These are phyloP conservation scores for Chrysodeixis includens DNA, from an alignment of 2,888 invertebrate genomes.

Conservation along the genomic window DNA sequence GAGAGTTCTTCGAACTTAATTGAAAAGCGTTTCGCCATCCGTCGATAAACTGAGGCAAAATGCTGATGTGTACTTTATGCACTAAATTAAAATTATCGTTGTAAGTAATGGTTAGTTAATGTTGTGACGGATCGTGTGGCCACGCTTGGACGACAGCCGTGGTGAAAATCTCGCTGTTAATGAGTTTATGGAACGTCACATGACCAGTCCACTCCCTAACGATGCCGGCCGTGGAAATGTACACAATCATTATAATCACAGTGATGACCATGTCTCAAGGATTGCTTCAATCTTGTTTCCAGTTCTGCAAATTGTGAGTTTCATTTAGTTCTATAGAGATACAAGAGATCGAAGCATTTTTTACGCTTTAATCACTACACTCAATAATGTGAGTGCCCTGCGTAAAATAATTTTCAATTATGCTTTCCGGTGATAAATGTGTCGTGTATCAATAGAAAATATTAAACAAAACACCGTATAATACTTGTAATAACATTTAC, in stretches of 20 bases:
- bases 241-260: slow-evolving; percentile 29
- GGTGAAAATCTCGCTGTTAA: slow-evolving; percentile 49
- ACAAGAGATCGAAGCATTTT: too few species aligned
- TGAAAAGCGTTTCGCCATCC: slow-evolving; percentile 35
- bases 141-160: slow-evolving; percentile 52
- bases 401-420: too few species aligned
- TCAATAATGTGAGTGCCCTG: too few species aligned
- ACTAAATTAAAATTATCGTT: slow-evolving; percentile 59
- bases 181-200: slow-evolving; percentile 49
- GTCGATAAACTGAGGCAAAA: slow-evolving; percentile 27
- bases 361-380: too few species aligned
- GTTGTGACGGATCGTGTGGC: slow-evolving; percentile 57
- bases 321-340: neutral
- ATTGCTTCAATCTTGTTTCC: slow-evolving; percentile 29
- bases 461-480: too few species aligned
- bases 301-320: slow-evolving; percentile 51
- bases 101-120: slow-evolving; percentile 54
- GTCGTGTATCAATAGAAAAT: too few species aligned
- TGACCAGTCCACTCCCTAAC: slow-evolving; percentile 27
- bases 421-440: too few species aligned
- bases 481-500: neutral
- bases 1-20: slow-evolving; percentile 43
- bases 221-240: slow-evolving; percentile 45
- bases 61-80: slow-evolving; percentile 38
- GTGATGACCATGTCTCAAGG: slow-evolving; percentile 25